Conservation (phyloP, 2,888 invertebrate species). For the Micoletzkya japonica region DNA sequence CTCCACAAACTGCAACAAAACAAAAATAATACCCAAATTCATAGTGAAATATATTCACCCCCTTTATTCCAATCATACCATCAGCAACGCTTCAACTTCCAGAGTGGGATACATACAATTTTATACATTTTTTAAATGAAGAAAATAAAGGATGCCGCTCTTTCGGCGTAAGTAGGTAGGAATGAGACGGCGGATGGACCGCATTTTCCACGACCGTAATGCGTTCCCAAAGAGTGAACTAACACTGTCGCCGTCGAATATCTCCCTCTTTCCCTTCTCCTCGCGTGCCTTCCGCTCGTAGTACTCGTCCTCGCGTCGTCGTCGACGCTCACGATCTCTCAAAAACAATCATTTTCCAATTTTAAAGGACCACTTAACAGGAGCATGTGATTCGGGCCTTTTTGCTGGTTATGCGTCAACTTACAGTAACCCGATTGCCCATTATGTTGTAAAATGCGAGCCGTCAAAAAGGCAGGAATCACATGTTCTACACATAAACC, state of each 20-base stretch:
- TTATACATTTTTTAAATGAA: too few species aligned
- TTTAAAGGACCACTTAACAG: background rate
- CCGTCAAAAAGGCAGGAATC: too few species aligned
- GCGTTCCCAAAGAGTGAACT: background rate
- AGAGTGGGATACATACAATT: too few species aligned
- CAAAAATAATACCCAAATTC: background rate
- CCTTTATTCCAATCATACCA: too few species aligned
- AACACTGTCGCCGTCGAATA: constrained; percentile 22
- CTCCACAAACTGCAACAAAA: constrained; percentile 6
- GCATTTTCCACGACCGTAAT: too few species aligned
- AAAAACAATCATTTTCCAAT: background rate
- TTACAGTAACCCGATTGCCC: too few species aligned
- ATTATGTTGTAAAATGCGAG: too few species aligned
- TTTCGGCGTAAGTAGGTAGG: too few species aligned
- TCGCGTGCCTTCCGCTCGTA: constrained; percentile 26
- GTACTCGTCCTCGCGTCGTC: constrained; percentile 18
- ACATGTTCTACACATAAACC: background rate
- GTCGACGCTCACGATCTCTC: constrained; percentile 21
- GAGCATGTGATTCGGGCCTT: background rate
- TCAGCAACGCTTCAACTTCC: too few species aligned
- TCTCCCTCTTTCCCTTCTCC: constrained; percentile 1
- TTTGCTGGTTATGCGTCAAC: too few species aligned
- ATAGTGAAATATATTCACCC: background rate
- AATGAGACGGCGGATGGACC: too few species aligned
- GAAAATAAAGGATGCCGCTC: too few species aligned